Evolutionary conservation across 1,140 invertebrate genomes (phyloP), one percentile per base, ranked within the genome.

Genomic region (Metopolophium dirhodum): DNA sequence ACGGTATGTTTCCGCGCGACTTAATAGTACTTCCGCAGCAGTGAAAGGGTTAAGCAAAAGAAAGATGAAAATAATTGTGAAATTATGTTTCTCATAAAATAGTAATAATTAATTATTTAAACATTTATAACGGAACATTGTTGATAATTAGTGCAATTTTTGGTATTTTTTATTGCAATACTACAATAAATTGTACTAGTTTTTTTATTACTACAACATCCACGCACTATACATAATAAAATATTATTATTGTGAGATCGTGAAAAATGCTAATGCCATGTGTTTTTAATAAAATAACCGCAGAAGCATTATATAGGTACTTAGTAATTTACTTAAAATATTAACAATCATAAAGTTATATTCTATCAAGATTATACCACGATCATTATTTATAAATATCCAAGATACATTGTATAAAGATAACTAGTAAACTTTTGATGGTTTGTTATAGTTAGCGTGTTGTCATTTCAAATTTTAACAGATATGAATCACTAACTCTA

Each of bases 401-500:
- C 22, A 26, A 23, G 2, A 11, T 14, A 83, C 22, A 9, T 23
- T 20, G 37, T 83, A 41, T 41, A 35, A 3, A 83, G 22, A 37
- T 35, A 37, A 83, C 82, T 0, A 83, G n/a, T 77, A 77, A 77
- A n/a, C 82, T 83, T 83, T 41, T 18, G 35, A 37, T 41, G 35
- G 35, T 41, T 83, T 35, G 22, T 83, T 83, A 41, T 83, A 41
- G 18, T 51, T 51, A 35, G 37, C 37, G 1, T 23, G 82, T 83
- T 83, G 82, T 41, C 82, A 37, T 83, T 77, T 77, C 61, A 77
- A 77, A 77, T 77, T 77, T 77, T 77, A 77, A 77, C 14, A 77
- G 61, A n/a, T 77, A 18, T n/a, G 14, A n/a, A 77, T 77, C 61
- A 77, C n/a, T 77, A 77, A 77, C 11, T 77, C 14, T 77, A 77